Evolutionary conservation across 2,888 invertebrate genomes (phyloP).

Genomic region (Neoaliturus tenellus): DNA sequence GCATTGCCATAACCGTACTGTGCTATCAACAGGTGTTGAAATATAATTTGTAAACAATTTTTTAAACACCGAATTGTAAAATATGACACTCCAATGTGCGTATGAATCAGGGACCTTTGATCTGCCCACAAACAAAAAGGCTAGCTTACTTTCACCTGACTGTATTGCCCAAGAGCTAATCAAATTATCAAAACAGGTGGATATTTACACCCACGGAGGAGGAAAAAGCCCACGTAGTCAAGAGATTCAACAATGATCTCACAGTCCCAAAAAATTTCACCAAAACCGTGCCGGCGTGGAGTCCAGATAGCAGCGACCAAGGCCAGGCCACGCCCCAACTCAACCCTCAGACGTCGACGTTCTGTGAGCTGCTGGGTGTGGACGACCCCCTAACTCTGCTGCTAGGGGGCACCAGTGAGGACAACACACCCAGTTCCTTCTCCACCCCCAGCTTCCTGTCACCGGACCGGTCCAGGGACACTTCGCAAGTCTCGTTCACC

Average conservation of each 20-base stretch:
- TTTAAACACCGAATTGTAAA: no score
- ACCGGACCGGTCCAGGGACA: constrained; percentile 35
- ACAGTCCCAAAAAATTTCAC: constrained; percentile 87
- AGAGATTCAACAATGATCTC: constrained; percentile 81
- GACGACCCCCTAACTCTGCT: constrained; percentile 87
- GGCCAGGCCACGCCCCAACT: constrained; percentile 71
- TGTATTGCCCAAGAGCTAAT: no score
- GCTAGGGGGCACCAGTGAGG: constrained; percentile 58
- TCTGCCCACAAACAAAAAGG: no score
- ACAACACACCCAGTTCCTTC: constrained; percentile 20
- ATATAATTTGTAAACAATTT: no score
- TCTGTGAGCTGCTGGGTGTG: constrained; percentile 77
- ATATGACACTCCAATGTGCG: no score
- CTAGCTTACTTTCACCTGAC: no score
- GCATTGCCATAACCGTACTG: no score
- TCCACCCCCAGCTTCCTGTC: constrained; percentile 42
- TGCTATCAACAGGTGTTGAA: no score
- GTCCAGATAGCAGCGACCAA: not conserved
- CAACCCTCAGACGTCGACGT: constrained; percentile 69
- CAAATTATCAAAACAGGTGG: no score
- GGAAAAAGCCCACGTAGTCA: constrained; percentile 80
- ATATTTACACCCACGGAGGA: constrained; percentile 84
- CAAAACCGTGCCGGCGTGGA: constrained; percentile 75
- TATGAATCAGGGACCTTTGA: no score
- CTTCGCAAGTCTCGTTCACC: not conserved